A percentile compares a stretch with the other conserved stretches of the same genome.
Conservation (phyloP, 2,797 vertebrate species). For the Alosa sapidissima region DNA sequence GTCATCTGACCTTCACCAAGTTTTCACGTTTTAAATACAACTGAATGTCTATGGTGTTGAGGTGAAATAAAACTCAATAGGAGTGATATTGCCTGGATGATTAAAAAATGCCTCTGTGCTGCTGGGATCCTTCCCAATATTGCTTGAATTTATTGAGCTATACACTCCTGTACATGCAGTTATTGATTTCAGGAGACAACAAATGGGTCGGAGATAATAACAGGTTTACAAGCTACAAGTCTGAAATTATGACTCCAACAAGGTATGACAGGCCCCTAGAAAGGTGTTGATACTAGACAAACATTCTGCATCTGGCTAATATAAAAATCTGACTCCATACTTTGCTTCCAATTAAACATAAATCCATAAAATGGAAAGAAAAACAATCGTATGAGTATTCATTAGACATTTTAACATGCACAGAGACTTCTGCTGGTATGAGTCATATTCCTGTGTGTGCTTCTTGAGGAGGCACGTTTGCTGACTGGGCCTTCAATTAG, state of each 20-base stretch:
- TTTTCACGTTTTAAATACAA: background rate
- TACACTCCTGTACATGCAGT: conserved; percentile 5
- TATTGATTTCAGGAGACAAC: conserved; percentile 22
- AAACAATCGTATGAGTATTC: background rate
- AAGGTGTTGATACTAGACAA: background rate
- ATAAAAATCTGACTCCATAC: background rate
- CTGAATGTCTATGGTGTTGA: background rate
- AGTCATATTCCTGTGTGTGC: background rate
- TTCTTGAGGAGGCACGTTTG: background rate
- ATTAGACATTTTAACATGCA: background rate
- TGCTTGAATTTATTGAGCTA: conserved; percentile 10
- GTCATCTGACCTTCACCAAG: background rate
- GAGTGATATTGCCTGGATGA: background rate
- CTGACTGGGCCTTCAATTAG: conserved; percentile 46
- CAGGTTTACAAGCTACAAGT: background rate
- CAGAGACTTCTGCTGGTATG: background rate
- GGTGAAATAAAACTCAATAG: background rate
- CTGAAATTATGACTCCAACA: background rate
- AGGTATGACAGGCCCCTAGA: background rate
- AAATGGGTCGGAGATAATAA: background rate
- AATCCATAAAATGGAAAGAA: background rate
- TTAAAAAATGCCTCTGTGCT: background rate
- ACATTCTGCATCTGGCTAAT: background rate
- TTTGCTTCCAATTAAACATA: background rate
- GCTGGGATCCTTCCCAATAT: background rate